phyloP scores from a whole-genome alignment of 2,888 invertebrate species.

The Xestia rhomboidea region DNA sequence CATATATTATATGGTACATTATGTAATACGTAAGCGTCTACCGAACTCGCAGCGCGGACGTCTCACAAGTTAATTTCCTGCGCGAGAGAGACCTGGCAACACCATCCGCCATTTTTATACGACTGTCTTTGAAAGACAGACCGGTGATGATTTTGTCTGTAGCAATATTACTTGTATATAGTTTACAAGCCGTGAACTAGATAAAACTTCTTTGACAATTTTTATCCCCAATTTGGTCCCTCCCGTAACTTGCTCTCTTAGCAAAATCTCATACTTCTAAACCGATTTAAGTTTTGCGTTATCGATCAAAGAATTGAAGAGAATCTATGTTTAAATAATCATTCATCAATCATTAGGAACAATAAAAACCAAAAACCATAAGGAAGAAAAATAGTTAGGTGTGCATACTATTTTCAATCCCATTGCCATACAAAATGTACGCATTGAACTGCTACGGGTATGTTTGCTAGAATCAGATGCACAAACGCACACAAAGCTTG shows the following conservation, averaged over 20 bases:
- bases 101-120: conserved; percentile 36
- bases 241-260: not conserved
- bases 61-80: conserved; percentile 56
- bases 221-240: not conserved
- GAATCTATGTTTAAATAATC: no score
- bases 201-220: not conserved
- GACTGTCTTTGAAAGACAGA: conserved; percentile 16
- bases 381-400: no score
- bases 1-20: not conserved
- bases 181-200: not conserved
- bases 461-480: no score
- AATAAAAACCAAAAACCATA: no score
- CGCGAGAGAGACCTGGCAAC: conserved; percentile 38
- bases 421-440: no score
- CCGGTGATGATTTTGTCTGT: conserved; percentile 7
- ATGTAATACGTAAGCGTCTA: conserved; percentile 15
- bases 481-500: no score
- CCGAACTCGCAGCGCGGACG: conserved; percentile 2
- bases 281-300: no score
- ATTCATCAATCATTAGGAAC: no score
- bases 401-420: no score
- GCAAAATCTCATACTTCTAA: not conserved
- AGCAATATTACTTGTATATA: not conserved
- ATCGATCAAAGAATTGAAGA: no score
- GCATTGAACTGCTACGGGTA: no score